Conservation (phyloP, 2,888 invertebrate genomes). For the Ischnus inquisitorius region DNA sequence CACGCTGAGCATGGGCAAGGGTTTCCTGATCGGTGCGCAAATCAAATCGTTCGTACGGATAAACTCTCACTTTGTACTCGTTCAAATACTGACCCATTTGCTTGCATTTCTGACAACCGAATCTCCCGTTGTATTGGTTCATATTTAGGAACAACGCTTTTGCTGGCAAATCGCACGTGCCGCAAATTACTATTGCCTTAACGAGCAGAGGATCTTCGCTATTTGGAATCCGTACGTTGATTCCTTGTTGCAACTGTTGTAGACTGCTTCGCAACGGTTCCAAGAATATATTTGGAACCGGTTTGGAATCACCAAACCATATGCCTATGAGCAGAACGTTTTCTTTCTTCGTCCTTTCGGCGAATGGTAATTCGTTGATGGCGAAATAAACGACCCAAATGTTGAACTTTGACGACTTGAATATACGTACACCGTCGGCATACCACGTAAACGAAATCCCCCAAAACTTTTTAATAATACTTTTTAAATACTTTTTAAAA, state of each 20-base stretch:
- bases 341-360: background rate
- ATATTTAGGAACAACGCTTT: conserved; percentile 2
- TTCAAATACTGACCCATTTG: background rate
- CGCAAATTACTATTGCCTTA: conserved; percentile 29
- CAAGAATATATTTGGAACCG: background rate
- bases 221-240: conserved; percentile 50
- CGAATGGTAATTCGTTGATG: background rate
- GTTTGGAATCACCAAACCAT: background rate
- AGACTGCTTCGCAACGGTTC: background rate
- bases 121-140: conserved; percentile 17
- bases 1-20: background rate
- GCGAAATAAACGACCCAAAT: background rate
- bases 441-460: background rate
- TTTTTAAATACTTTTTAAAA: too few species aligned
- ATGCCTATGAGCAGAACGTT: background rate
- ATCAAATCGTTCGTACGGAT: background rate
- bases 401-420: background rate
- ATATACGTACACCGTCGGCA: conserved; percentile 2
- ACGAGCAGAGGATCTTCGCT: background rate
- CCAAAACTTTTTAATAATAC: too few species aligned
- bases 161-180: conserved; percentile 17
- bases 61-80: conserved; percentile 1
- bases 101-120: conserved; percentile 6
- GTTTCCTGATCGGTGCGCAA: conserved; percentile 22
- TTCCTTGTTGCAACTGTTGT: background rate